Percentiles rank a stretch among this genome's conserved stretches.
Evolutionary conservation across 2,113 vertebrate species (phyloP).

Genomic region (Pelusios castaneus): DNA sequence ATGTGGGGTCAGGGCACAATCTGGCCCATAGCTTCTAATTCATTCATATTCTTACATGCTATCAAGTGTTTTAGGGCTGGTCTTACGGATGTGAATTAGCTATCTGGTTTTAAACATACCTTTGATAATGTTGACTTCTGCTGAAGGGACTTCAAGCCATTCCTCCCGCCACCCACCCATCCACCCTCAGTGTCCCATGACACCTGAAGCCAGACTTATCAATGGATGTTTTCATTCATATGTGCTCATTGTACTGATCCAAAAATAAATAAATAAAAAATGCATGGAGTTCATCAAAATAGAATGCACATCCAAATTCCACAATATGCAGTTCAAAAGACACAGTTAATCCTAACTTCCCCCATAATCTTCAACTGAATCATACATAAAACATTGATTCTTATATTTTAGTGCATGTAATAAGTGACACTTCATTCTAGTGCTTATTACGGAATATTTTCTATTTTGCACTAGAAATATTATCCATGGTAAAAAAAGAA

Average conservation of each 20-base stretch:
- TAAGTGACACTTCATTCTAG: accelerated
- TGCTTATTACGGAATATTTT: background rate
- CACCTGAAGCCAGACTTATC: background rate
- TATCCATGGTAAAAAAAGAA: background rate
- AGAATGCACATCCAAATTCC: background rate
- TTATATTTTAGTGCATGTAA: background rate
- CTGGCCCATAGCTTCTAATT: background rate
- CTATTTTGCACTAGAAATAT: background rate
- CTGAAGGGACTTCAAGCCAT: background rate
- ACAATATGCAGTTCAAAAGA: background rate
- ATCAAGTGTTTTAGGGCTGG: background rate
- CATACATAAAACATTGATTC: background rate
- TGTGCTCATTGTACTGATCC: background rate
- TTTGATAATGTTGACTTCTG: background rate
- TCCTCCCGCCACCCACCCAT: no score
- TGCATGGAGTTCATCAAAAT: background rate
- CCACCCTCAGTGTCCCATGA: background rate
- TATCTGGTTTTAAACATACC: background rate
- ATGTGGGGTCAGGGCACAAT: background rate
- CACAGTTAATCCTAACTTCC: background rate
- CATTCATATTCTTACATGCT: background rate
- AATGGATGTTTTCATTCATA: background rate
- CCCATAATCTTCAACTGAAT: background rate
- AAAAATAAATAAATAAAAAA: background rate
- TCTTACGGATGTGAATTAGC: background rate